Percentiles rank a stretch among this genome's conserved stretches.
Evolutionary conservation across 2,797 vertebrate species (phyloP).

Genomic region (Phrynocephalus vlangalii): DNA sequence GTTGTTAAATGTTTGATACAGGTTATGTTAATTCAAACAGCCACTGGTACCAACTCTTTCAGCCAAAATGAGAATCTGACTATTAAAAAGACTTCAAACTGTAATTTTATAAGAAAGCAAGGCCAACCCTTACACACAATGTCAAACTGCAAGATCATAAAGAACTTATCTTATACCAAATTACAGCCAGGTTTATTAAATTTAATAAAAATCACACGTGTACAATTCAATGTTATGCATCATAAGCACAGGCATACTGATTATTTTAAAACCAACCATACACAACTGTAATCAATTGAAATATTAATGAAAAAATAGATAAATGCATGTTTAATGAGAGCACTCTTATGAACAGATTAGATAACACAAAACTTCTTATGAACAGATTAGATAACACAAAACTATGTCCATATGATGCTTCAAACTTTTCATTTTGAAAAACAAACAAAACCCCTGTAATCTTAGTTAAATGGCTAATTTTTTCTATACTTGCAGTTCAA

Average conservation of each 20-base stretch:
- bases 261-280: conserved; percentile 63
- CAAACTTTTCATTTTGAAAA: conserved; percentile 48
- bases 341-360: conserved; percentile 42
- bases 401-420: conserved; percentile 51
- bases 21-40: conserved; percentile 21
- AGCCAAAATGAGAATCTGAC: conserved; percentile 26
- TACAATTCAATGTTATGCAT: conserved; percentile 40
- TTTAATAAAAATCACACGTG: conserved; percentile 60
- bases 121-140: not conserved
- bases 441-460: conserved; percentile 18
- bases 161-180: conserved; percentile 40
- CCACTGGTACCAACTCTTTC: conserved; percentile 28
- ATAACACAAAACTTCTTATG: conserved; percentile 39
- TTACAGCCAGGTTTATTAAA: conserved; percentile 66
- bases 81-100: conserved; percentile 13
- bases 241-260: conserved; percentile 58
- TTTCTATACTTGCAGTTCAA: conserved; percentile 39
- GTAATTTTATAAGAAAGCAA: conserved; percentile 8
- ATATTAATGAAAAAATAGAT: conserved; percentile 51
- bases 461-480: conserved; percentile 41
- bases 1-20: conserved; percentile 18
- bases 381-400: conserved; percentile 43
- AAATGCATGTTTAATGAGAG: not conserved
- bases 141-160: not conserved
- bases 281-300: conserved; percentile 55